Evolutionary conservation across 1,140 invertebrate species (phyloP), one percentile per base, ranked within the genome.

Genomic region (Hydropsyche tenuis): DNA sequence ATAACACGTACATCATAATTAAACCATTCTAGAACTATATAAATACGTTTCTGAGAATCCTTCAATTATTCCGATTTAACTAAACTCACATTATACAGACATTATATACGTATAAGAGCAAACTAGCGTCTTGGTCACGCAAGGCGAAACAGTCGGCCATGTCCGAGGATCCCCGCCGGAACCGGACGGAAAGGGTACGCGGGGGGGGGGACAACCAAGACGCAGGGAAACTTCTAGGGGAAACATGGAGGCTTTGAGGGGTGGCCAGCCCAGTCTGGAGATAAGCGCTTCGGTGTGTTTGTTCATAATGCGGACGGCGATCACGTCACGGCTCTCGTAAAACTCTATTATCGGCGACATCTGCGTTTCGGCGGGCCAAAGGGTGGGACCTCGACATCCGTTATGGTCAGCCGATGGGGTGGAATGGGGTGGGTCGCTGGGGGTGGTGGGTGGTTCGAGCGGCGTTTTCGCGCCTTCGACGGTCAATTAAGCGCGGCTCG

Each of bases 291-390:
- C 11, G 53, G 30, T 20, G 60, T 43, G 69, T 63, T 62, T 42
- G 42, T 62, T 63, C 51, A 62, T 63, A 72, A 60, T 72, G 69
- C 51, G 68, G 68, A 72, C 63, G 70, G 60, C 53, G 69, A 75
- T 75, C 74, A 63, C 69, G 74, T 75, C 74, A 75, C 74, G 74
- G 60, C 45, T 75, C 74, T 75, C 74, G 74, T 75, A 75, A 75
- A 75, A 75, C 74, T 75, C 74, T 75, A 75, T 75, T 75, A 75
- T 72, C 70, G 74, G 70, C 51, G 74, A 73, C 74, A 75, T 75
- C 74, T 75, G 74, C 68, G 75, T 72, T 69, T 73, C 5, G 48
- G 48, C 16, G 27, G 22, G 68, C 1, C n/a, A 22, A 23, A 6
- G 25, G 42, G 65, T 30, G 9, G 42, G 42, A 20, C 25, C 53